phyloP scores from a whole-genome alignment of 1,140 invertebrate species.

The Nephila pilipes region DNA sequence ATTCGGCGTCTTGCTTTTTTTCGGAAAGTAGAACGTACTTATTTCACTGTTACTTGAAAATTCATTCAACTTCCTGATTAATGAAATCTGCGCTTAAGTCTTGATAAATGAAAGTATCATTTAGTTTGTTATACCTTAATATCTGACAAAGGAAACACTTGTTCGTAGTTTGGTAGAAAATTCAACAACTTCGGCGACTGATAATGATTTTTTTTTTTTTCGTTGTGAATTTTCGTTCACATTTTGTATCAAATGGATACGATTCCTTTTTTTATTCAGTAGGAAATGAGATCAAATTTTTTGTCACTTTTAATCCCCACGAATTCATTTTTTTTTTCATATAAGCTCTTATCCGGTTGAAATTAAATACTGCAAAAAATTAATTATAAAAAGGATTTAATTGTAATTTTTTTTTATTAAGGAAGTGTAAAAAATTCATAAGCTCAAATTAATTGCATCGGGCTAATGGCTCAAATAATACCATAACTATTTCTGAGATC shows the following conservation, averaged over 20 bases:
- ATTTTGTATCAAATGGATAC: not conserved
- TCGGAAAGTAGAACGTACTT: not conserved
- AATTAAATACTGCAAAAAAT: too few relatives aligned
- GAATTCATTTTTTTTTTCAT: not conserved
- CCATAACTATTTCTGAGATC: too few relatives aligned
- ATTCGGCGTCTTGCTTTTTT: not conserved
- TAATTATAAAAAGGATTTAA: too few relatives aligned
- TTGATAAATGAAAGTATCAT: slow-evolving; percentile 55
- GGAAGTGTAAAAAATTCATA: too few relatives aligned
- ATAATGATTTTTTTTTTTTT: not conserved
- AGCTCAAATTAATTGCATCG: too few relatives aligned
- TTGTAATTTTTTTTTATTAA: too few relatives aligned
- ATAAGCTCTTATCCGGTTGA: not conserved
- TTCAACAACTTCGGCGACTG: not conserved
- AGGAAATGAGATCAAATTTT: too few relatives aligned
- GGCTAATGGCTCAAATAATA: too few relatives aligned
- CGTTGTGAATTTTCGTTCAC: too few relatives aligned
- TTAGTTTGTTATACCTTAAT: slow-evolving; percentile 37
- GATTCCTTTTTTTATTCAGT: not conserved
- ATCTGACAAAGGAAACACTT: slow-evolving; percentile 18
- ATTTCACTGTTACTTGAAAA: not conserved
- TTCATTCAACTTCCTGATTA: slow-evolving; percentile 52
- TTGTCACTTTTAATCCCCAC: too few relatives aligned
- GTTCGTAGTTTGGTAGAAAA: not conserved
- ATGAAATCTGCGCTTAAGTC: slow-evolving; percentile 56